Base-by-base conservation (phyloP, 2,113 vertebrate species). In the Phalacrocorax aristotelis region DNA sequence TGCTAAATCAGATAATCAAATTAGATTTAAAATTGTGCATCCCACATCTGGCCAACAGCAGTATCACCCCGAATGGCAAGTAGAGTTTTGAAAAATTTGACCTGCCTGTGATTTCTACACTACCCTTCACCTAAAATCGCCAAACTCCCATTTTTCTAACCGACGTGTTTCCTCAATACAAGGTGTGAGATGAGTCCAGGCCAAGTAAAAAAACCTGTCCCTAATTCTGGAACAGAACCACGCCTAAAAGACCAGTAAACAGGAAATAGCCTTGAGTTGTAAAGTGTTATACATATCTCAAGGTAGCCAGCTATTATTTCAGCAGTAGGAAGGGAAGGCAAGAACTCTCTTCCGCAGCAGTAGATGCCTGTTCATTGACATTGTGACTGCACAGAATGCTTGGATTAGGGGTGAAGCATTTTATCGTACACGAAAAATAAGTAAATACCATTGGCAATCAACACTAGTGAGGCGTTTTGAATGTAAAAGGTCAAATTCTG, bases 221-320 rank as follows among this genome's bases (percentile, higher is more conserved):
- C 87, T 95, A 95, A 97, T 94, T 96, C 89, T 94, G 92, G 97
- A 96, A 92, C 52, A 62, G 64, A 93, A 95, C 92, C 93, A 95
- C 90, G 95, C 92, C 94, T 96, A 94, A 88, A 91, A 93, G 89
- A 64, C 78, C 86, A 87, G 96, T 95, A 96, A 97, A 97, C 97
- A 97, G 97, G 97, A 97, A 98, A 95, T 22, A 95, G 89, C 83
- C 89, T 93, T 91, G 94, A 96, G 81, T 32, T 95, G 85, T 76
- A 57, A 94, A 84, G 83, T 68, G 89, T 90, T 97, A 72, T 65
- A 89, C 49, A 64, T 82, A 97, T 96, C 94, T 96, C 95, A 95
- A 95, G 93, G 95, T 93, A 97, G 89, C 75, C 93, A 88, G 83
- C 81, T 88, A 94, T 93, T 93, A 95, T 95, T 97, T 94, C 91